phyloP scores from a whole-genome alignment of 2,113 vertebrate species.

The Psittacus erithacus region DNA sequence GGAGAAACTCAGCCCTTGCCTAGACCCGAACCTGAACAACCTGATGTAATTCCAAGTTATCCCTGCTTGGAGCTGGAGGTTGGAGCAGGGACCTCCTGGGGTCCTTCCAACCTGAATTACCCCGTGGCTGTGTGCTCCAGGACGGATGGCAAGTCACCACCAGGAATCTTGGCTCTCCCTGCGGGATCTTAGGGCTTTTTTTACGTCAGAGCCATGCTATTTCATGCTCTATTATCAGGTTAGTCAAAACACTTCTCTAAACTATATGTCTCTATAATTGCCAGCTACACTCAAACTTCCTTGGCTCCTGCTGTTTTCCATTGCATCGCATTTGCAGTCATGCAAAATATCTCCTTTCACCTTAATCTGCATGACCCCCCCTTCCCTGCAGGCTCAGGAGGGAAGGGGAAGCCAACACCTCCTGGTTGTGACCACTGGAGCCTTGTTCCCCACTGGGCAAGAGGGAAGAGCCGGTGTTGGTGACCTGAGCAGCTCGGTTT shows the following conservation, averaged over 20 bases:
- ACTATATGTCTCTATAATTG: not conserved
- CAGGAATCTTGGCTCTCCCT: slow-evolving; percentile 7
- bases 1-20: not conserved
- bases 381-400: not conserved
- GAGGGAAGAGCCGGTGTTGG: rapidly evolving
- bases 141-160: not conserved
- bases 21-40: not conserved
- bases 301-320: slow-evolving; percentile 35
- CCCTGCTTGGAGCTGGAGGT: not conserved
- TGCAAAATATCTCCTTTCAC: slow-evolving; percentile 2
- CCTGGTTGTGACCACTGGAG: rapidly evolving
- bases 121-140: not conserved
- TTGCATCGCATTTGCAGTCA: not conserved
- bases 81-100: not conserved
- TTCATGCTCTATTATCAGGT: slow-evolving; percentile 46
- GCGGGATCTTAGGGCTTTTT: not conserved
- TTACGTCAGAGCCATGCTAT: slow-evolving; percentile 17
- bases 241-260: slow-evolving; percentile 46
- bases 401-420: not conserved
- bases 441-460: rapidly evolving
- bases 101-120: not conserved
- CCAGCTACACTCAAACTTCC: slow-evolving; percentile 16
- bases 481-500: rapidly evolving
- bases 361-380: not conserved
- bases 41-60: not conserved